These are phyloP conservation scores for Coelinius sp. DNA, from an alignment of 2,888 invertebrate genomes.

Conservation along the genomic window DNA sequence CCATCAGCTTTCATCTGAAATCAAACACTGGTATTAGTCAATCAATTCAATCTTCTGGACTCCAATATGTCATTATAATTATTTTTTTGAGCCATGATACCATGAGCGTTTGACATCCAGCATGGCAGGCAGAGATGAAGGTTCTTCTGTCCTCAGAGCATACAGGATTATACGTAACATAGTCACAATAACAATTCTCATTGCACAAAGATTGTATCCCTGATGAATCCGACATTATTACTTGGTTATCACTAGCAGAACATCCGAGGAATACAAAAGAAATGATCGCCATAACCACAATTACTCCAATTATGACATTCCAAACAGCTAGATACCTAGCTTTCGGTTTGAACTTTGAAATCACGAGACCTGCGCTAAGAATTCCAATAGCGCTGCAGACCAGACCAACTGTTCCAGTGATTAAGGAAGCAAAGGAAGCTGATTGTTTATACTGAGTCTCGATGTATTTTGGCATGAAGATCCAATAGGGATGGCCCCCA, in stretches of 20 bases:
- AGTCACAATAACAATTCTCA: slow-evolving; percentile 78
- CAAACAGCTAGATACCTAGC: slow-evolving; percentile 79
- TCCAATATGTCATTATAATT: too few species aligned
- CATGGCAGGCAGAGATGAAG: slow-evolving; percentile 86
- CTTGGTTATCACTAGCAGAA: slow-evolving; percentile 74
- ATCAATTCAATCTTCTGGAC: neutral
- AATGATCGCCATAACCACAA: slow-evolving; percentile 77
- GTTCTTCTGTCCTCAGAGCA: slow-evolving; percentile 78
- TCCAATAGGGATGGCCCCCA: slow-evolving; percentile 83
- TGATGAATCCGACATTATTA: slow-evolving; percentile 65
- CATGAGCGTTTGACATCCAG: slow-evolving; percentile 77
- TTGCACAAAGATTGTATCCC: slow-evolving; percentile 75
- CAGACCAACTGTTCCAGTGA: slow-evolving; percentile 81
- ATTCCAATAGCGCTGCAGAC: slow-evolving; percentile 80
- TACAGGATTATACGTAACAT: slow-evolving; percentile 81
- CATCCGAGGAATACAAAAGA: slow-evolving; percentile 80
- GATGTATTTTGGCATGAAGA: slow-evolving; percentile 87
- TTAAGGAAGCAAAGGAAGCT: slow-evolving; percentile 81
- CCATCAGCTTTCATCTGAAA: slow-evolving; percentile 57
- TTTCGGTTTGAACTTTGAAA: slow-evolving; percentile 78
- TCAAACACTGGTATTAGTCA: neutral
- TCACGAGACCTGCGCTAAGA: slow-evolving; percentile 77
- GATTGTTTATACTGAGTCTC: slow-evolving; percentile 86
- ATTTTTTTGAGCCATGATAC: slow-evolving; percentile 44
- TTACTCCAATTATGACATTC: slow-evolving; percentile 78